Evolutionary conservation across 2,797 vertebrate genomes (phyloP).

Genomic region (Kryptolebias ocellatus): DNA sequence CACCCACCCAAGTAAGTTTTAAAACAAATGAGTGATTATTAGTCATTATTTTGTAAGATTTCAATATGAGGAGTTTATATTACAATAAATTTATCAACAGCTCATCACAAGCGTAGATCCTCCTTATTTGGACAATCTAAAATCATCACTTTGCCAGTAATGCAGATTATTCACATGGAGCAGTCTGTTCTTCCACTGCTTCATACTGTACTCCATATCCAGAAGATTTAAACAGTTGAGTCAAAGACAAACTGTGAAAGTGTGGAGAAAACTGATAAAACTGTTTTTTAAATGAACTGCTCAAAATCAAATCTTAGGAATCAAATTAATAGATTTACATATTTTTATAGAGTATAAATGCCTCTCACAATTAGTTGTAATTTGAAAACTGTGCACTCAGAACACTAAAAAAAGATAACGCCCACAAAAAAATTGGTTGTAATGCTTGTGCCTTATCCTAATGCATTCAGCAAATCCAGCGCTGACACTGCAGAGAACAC

Average conservation of each 20-base stretch:
- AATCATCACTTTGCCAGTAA: too few species aligned
- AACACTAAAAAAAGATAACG: neutral
- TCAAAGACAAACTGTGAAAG: constrained; percentile 14
- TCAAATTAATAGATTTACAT: constrained; percentile 3
- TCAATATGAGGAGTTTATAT: constrained; percentile 30
- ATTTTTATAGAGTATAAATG: constrained; percentile 4
- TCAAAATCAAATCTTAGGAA: neutral
- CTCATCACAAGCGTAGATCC: neutral
- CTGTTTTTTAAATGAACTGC: constrained; percentile 4
- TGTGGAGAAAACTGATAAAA: neutral
- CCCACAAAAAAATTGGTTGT: constrained; percentile 3
- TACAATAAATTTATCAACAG: constrained; percentile 15
- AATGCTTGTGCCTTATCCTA: constrained; percentile 4
- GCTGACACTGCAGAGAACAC: constrained; percentile 28
- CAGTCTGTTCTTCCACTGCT: too few species aligned
- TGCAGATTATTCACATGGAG: too few species aligned
- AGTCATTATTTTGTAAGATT: constrained; percentile 49
- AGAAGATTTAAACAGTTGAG: constrained; percentile 19
- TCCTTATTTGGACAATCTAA: too few species aligned
- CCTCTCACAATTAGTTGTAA: neutral
- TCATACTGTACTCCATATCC: neutral
- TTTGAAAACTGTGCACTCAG: constrained; percentile 24
- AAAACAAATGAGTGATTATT: constrained; percentile 47
- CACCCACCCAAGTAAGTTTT: too few species aligned
- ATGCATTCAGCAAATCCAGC: constrained; percentile 10